These are phyloP conservation scores for Aporophyla nigra DNA, from an alignment of 2,888 invertebrate genomes.

Conservation along the genomic window DNA sequence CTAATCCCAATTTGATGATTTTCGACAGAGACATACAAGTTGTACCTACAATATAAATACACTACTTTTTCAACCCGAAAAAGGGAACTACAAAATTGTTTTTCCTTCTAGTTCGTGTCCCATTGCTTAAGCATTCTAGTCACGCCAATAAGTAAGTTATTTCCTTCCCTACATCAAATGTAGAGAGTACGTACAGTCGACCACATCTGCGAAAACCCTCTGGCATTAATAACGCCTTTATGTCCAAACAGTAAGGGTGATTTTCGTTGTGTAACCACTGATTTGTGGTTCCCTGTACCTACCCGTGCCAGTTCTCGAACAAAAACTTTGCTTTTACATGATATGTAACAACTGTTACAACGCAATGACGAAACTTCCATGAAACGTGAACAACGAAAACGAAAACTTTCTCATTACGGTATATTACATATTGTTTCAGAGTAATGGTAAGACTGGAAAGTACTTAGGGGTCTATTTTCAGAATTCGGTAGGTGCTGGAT, in stretches of 20 bases:
- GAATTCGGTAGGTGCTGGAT: neutral
- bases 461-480: neutral
- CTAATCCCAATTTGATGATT: neutral
- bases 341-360: constrained; percentile 28
- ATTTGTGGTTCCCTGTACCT: neutral
- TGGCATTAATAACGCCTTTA: neutral
- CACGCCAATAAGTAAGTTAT: constrained; percentile 49
- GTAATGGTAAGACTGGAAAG: constrained; percentile 6
- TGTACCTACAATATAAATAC: neutral
- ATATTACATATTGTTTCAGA: neutral
- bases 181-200: constrained; percentile 4
- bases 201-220: neutral
- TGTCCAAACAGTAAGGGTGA: neutral
- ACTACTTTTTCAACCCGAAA: constrained; percentile 12
- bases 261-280: neutral
- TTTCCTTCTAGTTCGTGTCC: constrained; percentile 4
- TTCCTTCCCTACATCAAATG: constrained; percentile 17
- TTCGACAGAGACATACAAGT: neutral
- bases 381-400: constrained; percentile 19
- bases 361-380: constrained; percentile 27
- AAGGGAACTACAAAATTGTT: constrained; percentile 25
- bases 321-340: constrained; percentile 48
- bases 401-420: constrained; percentile 44
- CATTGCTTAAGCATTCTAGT: constrained; percentile 25
- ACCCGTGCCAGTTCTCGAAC: constrained; percentile 20